A percentile compares a stretch with the other conserved stretches of the same genome.
Conservation (phyloP, 1,140 invertebrate species). For the Rhagoletis pomonella region DNA sequence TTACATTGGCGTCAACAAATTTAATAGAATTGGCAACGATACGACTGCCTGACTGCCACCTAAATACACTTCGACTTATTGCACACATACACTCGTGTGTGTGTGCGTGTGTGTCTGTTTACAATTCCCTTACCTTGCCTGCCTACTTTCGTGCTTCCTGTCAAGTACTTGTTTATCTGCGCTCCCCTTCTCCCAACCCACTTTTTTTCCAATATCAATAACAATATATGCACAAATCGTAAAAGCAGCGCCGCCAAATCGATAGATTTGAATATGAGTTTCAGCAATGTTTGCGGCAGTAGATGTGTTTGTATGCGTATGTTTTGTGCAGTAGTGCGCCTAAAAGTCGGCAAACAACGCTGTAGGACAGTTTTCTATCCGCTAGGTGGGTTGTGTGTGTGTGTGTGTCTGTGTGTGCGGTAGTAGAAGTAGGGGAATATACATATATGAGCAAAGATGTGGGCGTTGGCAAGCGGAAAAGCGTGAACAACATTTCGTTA, state of each 20-base stretch:
- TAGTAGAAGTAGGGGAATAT: neutral
- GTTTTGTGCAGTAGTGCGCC: neutral
- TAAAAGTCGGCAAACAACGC: conserved; percentile 38
- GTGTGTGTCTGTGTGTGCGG: neutral
- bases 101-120: neutral
- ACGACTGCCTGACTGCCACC: conserved; percentile 30
- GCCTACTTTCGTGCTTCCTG: neutral
- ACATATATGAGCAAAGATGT: neutral
- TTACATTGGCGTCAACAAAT: conserved; percentile 43
- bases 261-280: conserved; percentile 41
- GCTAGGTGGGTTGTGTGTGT: too few species aligned
- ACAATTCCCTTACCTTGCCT: neutral
- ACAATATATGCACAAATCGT: conserved; percentile 26
- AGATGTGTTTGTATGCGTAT: neutral
- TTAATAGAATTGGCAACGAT: conserved; percentile 37
- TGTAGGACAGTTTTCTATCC: neutral
- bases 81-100: neutral
- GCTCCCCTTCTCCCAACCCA: neutral
- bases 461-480: neutral
- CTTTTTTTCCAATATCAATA: conserved; percentile 4
- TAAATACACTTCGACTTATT: neutral
- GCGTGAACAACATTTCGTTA: conserved; percentile 14
- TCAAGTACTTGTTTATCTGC: neutral
- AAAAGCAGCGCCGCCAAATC: conserved; percentile 28
- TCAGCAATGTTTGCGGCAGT: neutral